Evolutionary conservation across 1,140 invertebrate species (phyloP).

Genomic region (Mizuhopecten yessoensis): DNA sequence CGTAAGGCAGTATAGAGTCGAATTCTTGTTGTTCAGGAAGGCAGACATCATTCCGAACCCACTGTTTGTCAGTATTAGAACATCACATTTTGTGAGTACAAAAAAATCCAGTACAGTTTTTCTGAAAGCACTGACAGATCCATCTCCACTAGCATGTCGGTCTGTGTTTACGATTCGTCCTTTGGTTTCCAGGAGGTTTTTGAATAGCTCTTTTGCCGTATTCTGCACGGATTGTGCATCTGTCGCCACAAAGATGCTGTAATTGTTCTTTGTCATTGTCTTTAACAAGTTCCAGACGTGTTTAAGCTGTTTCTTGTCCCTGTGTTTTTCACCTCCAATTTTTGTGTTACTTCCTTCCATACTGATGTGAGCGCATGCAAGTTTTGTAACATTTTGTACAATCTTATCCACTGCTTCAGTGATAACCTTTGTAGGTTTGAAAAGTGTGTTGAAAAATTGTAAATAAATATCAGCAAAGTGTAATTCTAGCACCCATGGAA

Average conservation of each 20-base stretch:
- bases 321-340: not conserved
- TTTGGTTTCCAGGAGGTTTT: not conserved
- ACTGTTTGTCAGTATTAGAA: constrained; percentile 49
- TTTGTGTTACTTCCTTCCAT: not conserved
- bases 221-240: not conserved
- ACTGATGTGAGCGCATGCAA: not conserved
- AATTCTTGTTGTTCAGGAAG: constrained; percentile 8
- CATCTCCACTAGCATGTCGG: not conserved
- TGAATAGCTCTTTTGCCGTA: not conserved
- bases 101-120: not conserved
- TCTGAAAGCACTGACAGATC: not conserved
- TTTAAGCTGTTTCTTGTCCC: not conserved
- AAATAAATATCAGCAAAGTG: not conserved
- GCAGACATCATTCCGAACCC: constrained; percentile 51
- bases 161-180: not conserved
- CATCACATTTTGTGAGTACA: constrained; percentile 37
- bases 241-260: not conserved
- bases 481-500: not conserved
- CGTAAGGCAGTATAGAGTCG: constrained; percentile 24
- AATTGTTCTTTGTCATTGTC: not conserved
- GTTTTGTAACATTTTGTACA: not conserved
- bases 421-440: not conserved
- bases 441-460: constrained; percentile 7
- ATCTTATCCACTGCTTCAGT: not conserved
- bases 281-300: not conserved